Evolutionary conservation across 2,888 invertebrate species (phyloP).

Genomic region (Perizoma affinitatum): DNA sequence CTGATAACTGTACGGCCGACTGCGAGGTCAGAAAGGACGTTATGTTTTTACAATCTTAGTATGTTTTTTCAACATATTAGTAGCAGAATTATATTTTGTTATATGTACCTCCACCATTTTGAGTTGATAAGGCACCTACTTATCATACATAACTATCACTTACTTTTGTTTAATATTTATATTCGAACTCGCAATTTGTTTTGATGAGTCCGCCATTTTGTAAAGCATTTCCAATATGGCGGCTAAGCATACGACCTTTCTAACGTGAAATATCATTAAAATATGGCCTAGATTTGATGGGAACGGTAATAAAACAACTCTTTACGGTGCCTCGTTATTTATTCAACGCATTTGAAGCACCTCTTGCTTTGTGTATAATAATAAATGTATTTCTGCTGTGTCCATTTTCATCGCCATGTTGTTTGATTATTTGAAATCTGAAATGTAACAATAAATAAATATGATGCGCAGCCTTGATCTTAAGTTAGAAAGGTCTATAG

Average conservation of each 20-base stretch:
- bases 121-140: too few species aligned
- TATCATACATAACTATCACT: too few species aligned
- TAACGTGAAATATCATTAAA: constrained; percentile 1
- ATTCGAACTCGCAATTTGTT: too few species aligned
- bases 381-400: constrained; percentile 31
- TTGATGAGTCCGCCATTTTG: background rate
- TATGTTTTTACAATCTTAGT: constrained; percentile 9
- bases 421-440: constrained; percentile 28
- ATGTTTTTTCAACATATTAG: background rate
- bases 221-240: constrained; percentile 1
- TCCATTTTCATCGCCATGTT: constrained; percentile 33
- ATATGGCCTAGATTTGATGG: constrained; percentile 8
- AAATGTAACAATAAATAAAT: constrained; percentile 11
- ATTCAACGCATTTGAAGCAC: constrained; percentile 36
- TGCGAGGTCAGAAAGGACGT: constrained; percentile 11
- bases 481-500: background rate
- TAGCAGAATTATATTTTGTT: too few species aligned
- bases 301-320: constrained; percentile 33
- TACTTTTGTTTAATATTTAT: too few species aligned
- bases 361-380: constrained; percentile 38
- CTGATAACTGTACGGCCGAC: constrained; percentile 23
- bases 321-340: constrained; percentile 35
- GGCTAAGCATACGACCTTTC: background rate
- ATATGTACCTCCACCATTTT: too few species aligned
- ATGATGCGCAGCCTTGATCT: background rate